These are phyloP conservation scores for Drosophila acutilabella DNA, from an alignment of 2,888 invertebrate genomes.

Conservation along the genomic window DNA sequence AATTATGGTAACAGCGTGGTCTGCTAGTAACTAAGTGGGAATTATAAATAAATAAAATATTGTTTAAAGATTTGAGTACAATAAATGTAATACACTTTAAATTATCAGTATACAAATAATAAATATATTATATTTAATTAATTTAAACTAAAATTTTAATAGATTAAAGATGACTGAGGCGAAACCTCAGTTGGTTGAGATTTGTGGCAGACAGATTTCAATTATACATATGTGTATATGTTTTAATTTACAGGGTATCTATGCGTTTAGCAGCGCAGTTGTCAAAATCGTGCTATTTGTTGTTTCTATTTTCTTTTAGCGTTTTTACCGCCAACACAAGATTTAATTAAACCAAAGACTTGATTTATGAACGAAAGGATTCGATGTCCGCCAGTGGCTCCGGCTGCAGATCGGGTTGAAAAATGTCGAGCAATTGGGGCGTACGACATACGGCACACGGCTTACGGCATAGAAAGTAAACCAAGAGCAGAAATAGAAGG, in stretches of 20 bases:
- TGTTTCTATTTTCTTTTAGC: slow-evolving; percentile 55
- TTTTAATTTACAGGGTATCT: slow-evolving; percentile 37
- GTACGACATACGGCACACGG: slow-evolving; percentile 51
- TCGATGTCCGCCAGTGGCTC: slow-evolving; percentile 70
- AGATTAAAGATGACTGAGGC: no score
- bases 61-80: no score
- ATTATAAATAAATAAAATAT: no score
- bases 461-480: slow-evolving; percentile 38
- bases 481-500: slow-evolving; percentile 14
- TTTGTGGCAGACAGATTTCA: no score
- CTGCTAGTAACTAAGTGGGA: not conserved
- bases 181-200: no score
- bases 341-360: slow-evolving; percentile 86
- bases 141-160: no score
- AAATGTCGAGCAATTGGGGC: slow-evolving; percentile 75
- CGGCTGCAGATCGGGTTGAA: slow-evolving; percentile 60
- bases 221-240: no score
- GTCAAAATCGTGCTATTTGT: slow-evolving; percentile 7
- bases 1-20: not conserved
- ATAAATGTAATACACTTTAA: no score
- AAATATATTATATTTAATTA: no score
- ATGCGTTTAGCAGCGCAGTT: not conserved
- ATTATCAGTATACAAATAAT: no score
- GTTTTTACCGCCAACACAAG: slow-evolving; percentile 85
- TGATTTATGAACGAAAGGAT: slow-evolving; percentile 85